These are phyloP conservation scores for Cyprinus carpio DNA, from an alignment of 2,113 vertebrate genomes.

Conservation along the genomic window DNA sequence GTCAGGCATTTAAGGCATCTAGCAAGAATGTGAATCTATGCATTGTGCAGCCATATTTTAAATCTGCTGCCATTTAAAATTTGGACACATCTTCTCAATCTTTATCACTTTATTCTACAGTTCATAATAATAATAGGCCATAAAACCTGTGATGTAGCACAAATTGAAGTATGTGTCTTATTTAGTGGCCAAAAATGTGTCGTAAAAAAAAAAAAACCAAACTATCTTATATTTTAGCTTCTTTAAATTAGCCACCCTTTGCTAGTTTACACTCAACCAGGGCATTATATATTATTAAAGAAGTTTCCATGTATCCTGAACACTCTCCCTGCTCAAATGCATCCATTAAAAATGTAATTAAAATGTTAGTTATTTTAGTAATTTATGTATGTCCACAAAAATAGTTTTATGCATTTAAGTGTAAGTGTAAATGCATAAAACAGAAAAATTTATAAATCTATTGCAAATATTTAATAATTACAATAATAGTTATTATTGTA, in stretches of 20 bases:
- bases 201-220: no score
- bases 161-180: neutral
- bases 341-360: neutral
- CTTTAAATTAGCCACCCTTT: neutral
- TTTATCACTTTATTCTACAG: neutral
- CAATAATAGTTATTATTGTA: no score
- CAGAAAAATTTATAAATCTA: no score
- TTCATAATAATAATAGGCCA: neutral
- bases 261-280: neutral
- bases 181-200: neutral
- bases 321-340: neutral
- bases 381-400: neutral
- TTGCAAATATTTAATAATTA: neutral
- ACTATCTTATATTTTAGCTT: neutral
- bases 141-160: neutral
- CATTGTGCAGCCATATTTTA: neutral
- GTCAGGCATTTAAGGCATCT: neutral
- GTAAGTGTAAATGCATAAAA: no score
- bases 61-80: neutral
- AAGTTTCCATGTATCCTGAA: neutral
- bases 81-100: neutral
- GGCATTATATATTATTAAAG: conserved; percentile 30
- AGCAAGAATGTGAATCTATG: neutral
- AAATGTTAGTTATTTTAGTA: neutral
- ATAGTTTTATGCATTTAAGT: neutral